Conservation (phyloP, 92 coral and sea anemone genomes). For the Palythoa grandis region DNA sequence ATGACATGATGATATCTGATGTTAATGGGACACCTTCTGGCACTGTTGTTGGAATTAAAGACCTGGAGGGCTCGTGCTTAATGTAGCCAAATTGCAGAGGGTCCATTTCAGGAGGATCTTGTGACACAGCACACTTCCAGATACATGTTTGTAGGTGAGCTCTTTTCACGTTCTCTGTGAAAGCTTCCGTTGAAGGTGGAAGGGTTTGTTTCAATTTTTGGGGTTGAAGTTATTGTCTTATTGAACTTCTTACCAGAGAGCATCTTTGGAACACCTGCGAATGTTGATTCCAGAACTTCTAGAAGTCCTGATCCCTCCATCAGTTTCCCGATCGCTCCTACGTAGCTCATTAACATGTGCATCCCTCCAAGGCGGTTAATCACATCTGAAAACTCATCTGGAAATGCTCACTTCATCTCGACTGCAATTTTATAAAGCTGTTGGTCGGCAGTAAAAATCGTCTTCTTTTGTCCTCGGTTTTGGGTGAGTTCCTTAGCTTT, state of each 20-base stretch:
- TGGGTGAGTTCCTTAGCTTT: constrained; percentile 57
- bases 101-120: not conserved
- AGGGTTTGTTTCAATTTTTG: not conserved
- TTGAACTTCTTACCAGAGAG: constrained; percentile 51
- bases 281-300: constrained; percentile 50
- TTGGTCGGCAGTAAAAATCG: constrained; percentile 58
- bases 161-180: not conserved
- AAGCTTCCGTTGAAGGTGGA: not conserved
- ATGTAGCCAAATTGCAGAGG: not conserved
- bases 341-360: constrained; percentile 67
- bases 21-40: constrained; percentile 1
- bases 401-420: not conserved
- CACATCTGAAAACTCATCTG: no score
- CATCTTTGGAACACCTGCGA: constrained; percentile 65
- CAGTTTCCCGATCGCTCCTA: constrained; percentile 56
- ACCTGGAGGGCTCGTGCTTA: not conserved
- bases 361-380: constrained; percentile 54
- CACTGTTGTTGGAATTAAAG: not conserved
- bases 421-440: constrained; percentile 68
- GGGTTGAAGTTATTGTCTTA: not conserved
- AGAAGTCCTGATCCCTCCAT: constrained; percentile 64
- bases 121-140: not conserved
- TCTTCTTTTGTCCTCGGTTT: constrained; percentile 53
- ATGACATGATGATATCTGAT: not conserved
- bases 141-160: not conserved